Evolutionary conservation across 2,797 vertebrate genomes (phyloP), one percentile per base, ranked within the genome.

Genomic region (Anableps anableps): DNA sequence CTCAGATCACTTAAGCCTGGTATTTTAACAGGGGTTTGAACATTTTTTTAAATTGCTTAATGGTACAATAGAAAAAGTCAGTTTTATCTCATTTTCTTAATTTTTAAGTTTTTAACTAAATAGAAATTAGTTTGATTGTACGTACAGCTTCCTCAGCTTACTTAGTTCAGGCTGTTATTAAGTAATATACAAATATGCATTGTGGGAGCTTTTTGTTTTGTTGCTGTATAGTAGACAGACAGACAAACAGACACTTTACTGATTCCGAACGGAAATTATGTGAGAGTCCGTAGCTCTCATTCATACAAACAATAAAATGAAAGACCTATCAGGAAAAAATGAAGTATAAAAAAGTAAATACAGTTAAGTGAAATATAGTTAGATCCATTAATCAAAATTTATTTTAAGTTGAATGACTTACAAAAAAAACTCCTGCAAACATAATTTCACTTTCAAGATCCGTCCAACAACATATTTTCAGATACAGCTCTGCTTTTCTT

Each of bases 401-500:
- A 71, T 45, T 71, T 45, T 17, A n/a, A 71, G 26, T n/a, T 29
- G 23, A 71, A 70, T 70, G 38, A 43, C n/a, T 43, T 11, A n/a
- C 5, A 26, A 38, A 23, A 36, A 62, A 36, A 36, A 71, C 2
- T 41, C 11, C 34, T 26, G 11, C 66, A 68, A 43, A 68, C 26
- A 9, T 71, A 45, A 71, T 45, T 71, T 71, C 68, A 43, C 23
- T 45, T 43, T 41, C 2, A 5, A 68, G 75, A 71, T 38, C 45
- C 74, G 11, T 77, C 66, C 51, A 78, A n/a, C 29, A 58, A 74
- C 43, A 0, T 41, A 0, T 77, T 83, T 80, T 80, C 41, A 43
- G 31, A 74, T 43, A 74, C 47, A 72, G 29, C 51, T 77, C n/a
- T 19, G 21, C 0, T 74, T 62, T 34, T 62, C 26, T 58, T 26